A percentile compares a stretch with the other conserved stretches of the same genome.
phyloP scores from a whole-genome alignment of 2,113 vertebrate genomes.

The Hippocampus zosterae region DNA sequence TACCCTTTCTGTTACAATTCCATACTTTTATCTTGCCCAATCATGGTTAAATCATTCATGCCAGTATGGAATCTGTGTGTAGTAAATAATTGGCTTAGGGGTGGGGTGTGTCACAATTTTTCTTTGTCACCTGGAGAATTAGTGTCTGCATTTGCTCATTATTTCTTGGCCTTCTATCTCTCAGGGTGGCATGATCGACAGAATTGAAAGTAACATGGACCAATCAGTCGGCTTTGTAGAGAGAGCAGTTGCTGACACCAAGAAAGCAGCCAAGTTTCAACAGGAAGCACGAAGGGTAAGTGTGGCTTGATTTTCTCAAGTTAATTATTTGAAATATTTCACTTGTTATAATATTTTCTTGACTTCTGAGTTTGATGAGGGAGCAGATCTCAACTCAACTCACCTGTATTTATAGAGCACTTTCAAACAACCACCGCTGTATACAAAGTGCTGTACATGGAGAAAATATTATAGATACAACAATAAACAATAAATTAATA shows the following conservation, averaged over 20 bases:
- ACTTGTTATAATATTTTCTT: background rate
- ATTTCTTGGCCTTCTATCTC: conserved; percentile 3
- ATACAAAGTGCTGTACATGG: too few species aligned
- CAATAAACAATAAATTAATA: too few species aligned
- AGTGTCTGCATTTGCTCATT: conserved; percentile 1
- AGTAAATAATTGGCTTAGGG: too few species aligned
- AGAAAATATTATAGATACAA: too few species aligned
- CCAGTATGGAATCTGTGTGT: too few species aligned
- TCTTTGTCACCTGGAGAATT: background rate
- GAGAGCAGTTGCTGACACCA: conserved; percentile 88
- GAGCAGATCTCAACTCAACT: background rate
- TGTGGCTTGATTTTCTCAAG: conserved; percentile 16
- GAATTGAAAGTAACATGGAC: conserved; percentile 97
- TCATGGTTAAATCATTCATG: too few species aligned
- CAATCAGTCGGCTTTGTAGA: conserved; percentile 95
- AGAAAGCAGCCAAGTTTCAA: conserved; percentile 95
- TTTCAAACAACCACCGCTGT: too few species aligned
- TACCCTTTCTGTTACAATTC: too few species aligned
- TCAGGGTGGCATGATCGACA: conserved; percentile 92
- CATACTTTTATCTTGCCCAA: too few species aligned
- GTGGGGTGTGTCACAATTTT: background rate
- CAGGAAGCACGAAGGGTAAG: conserved; percentile 94
- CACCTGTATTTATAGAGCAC: too few species aligned
- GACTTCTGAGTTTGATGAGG: background rate
- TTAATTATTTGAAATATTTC: background rate